Evolutionary conservation across 2,797 vertebrate species (phyloP).

Genomic region (Heteromormyrus szaboi): DNA sequence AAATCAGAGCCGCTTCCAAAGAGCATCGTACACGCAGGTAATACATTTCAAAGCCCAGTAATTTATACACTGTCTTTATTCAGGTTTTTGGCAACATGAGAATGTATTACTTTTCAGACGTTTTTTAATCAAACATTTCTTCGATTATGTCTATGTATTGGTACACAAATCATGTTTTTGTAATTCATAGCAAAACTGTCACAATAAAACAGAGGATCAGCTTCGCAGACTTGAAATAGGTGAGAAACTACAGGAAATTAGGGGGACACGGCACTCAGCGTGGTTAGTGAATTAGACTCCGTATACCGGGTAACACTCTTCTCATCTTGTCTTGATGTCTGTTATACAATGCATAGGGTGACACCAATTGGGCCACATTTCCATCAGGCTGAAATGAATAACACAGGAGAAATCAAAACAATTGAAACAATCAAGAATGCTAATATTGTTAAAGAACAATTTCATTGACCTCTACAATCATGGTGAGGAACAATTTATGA

Average conservation of each 20-base stretch:
- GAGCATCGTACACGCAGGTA: neutral
- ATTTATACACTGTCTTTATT: neutral
- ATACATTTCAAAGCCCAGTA: neutral
- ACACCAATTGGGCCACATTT: constrained; percentile 34
- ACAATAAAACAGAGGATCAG: neutral
- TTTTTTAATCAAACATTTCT: neutral
- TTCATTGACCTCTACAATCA: neutral
- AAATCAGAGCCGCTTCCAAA: neutral
- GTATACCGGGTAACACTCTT: neutral
- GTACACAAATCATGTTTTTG: neutral
- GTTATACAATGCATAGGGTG: constrained; percentile 39
- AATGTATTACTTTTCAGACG: neutral
- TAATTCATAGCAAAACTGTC: neutral
- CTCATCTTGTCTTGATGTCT: constrained; percentile 33
- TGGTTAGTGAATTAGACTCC: neutral
- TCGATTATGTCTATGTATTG: neutral
- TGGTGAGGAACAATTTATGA: neutral
- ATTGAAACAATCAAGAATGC: neutral
- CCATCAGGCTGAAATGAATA: constrained; percentile 18
- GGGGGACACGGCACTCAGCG: neutral
- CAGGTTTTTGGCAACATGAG: neutral
- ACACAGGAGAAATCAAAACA: neutral
- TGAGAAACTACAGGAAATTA: neutral
- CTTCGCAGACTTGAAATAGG: neutral
- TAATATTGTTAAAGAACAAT: neutral